A percentile compares a stretch with the other conserved stretches of the same genome.
Conservation (phyloP, 2,888 invertebrate genomes). For the Panopea generosa region DNA sequence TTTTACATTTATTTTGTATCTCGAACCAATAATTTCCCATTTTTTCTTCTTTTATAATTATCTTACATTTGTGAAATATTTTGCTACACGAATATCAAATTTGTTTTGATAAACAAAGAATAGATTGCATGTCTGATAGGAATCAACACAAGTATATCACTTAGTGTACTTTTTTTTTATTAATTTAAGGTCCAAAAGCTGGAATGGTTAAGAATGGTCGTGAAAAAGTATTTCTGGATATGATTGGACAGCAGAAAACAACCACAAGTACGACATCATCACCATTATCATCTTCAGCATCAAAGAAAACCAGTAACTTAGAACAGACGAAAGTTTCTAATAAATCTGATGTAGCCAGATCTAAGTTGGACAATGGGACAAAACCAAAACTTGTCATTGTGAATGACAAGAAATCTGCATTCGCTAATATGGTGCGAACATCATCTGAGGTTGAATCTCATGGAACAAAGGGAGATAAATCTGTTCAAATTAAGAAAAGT, state of each 20-base stretch:
- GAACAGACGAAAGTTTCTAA: too few relatives aligned
- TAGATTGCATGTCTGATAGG: too few relatives aligned
- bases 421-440: conserved; percentile 30
- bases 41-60: too few relatives aligned
- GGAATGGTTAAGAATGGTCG: conserved; percentile 52
- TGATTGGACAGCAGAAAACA: conserved; percentile 49
- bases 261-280: neutral
- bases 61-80: too few relatives aligned
- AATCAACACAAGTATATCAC: too few relatives aligned
- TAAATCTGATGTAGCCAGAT: neutral
- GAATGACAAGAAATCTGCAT: conserved; percentile 64
- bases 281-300: neutral
- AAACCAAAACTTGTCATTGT: conserved; percentile 67
- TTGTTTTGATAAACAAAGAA: too few relatives aligned
- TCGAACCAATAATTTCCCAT: too few relatives aligned
- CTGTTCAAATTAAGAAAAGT: conserved; percentile 1
- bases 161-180: too few relatives aligned
- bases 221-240: conserved; percentile 65
- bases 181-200: conserved; percentile 70
- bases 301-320: neutral
- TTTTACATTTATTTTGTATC: too few relatives aligned
- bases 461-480: neutral
- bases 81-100: too few relatives aligned
- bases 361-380: too few relatives aligned
- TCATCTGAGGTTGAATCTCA: conserved; percentile 2